Evolutionary conservation across 2,113 vertebrate species (phyloP), one percentile per base, ranked within the genome.

Genomic region (Cairina moschata): DNA sequence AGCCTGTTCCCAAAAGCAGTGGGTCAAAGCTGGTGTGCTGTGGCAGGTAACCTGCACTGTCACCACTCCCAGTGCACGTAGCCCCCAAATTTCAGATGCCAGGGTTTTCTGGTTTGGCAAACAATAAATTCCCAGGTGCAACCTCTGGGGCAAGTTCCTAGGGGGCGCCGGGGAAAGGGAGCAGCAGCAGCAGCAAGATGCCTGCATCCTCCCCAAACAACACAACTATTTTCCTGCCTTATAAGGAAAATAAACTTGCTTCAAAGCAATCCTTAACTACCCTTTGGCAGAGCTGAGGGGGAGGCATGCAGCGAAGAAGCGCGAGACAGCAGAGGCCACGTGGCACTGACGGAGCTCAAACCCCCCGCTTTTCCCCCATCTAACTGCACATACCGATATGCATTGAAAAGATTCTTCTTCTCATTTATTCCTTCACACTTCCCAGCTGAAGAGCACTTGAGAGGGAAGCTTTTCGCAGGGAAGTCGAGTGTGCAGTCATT

Each of bases 361-460:
- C 44, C 74, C 16, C 18, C 48, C 58, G 58, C 18, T 25, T 23
- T 55, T 55, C 21, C 4, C 12, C 38, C 50, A 5, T 2, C 23
- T 4, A 5, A 1, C 55, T 76, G 60, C 72, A 94, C 87, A 11
- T 97, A 99, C 99, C 99, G 98, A 96, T 99, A 99, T 0, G 99
- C 99, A 60, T 99, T 99, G 97, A 99, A 99, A 86, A 99, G 98
- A 95, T 99, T 99, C 96, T 97, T 98, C 97, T 98, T 99, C 92
- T 99, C 98, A 21, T 99, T 99, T 86, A 99, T 96, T 28, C 98
- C 98, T 82, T 98, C 95, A 2, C 99, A 99, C 44, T 97, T 96
- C 36, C 98, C 98, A 31, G 2, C 68, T 0, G 46, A 4, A 2
- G 98, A 97, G 91, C 99, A 99, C 10, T 94, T 96, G 82, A 98